These are phyloP conservation scores for Liolophura sinensis DNA, from an alignment of 1,140 invertebrate species.

Conservation along the genomic window DNA sequence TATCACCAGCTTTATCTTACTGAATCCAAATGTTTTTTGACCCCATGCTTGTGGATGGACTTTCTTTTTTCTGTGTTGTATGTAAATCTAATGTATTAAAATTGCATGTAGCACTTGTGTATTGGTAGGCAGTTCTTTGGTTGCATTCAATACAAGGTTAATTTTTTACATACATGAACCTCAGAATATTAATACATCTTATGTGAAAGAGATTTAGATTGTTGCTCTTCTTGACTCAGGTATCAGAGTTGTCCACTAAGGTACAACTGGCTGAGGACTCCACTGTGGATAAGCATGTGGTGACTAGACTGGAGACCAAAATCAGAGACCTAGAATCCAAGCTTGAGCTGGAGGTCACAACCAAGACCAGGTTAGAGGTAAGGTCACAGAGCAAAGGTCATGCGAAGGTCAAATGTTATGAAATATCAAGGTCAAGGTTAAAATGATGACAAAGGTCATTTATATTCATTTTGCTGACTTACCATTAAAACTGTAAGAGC, in stretches of 20 bases:
- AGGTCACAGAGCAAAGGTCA: conserved; percentile 8
- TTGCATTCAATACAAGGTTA: conserved; percentile 13
- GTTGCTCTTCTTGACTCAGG: conserved; percentile 30
- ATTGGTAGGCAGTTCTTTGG: conserved; percentile 1
- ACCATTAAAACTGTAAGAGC: too few species aligned
- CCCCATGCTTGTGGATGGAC: too few species aligned
- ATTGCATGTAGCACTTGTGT: too few species aligned
- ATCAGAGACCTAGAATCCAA: conserved; percentile 87
- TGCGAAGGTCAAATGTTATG: too few species aligned
- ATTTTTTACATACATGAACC: not conserved
- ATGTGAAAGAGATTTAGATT: not conserved
- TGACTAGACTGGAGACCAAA: conserved; percentile 72
- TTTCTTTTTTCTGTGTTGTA: too few species aligned
- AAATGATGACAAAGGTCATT: too few species aligned
- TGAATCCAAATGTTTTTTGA: too few species aligned
- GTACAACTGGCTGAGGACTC: conserved; percentile 81
- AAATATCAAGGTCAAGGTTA: too few species aligned
- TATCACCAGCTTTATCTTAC: too few species aligned
- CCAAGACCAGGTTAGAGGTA: conserved; percentile 79
- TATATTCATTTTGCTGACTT: too few species aligned
- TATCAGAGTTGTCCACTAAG: conserved; percentile 74
- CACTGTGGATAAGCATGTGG: conserved; percentile 74
- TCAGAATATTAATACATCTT: too few species aligned
- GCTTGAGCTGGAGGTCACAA: conserved; percentile 85
- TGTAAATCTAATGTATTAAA: too few species aligned